These are phyloP conservation scores for Hololepta plana DNA, from an alignment of 2,888 invertebrate species.

Conservation along the genomic window DNA sequence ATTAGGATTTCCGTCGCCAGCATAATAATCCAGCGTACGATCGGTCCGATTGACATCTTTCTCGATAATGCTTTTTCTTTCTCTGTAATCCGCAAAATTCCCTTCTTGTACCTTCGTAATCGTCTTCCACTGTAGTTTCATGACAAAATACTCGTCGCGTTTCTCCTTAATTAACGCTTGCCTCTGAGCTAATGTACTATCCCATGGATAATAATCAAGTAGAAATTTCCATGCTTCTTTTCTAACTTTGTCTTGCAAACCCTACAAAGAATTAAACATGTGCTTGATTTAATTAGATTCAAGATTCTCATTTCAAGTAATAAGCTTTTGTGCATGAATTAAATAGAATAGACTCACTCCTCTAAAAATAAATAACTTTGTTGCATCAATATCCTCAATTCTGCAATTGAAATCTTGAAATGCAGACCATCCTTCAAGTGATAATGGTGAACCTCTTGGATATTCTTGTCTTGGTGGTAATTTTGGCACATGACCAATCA, in stretches of 20 bases:
- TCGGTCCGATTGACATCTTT: conserved; percentile 97
- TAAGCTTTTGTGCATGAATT: no score
- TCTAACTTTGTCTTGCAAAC: conserved; percentile 1
- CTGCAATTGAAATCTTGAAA: conserved; percentile 66
- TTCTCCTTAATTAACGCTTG: conserved; percentile 49
- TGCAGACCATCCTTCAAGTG: conserved; percentile 63
- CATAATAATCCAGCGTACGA: conserved; percentile 72
- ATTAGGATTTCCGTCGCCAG: conserved; percentile 88
- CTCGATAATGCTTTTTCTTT: conserved; percentile 85
- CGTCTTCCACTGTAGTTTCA: conserved; percentile 94
- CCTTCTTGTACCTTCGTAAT: conserved; percentile 76
- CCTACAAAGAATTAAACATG: no score
- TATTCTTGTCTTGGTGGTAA: conserved; percentile 51
- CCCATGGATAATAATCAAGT: conserved; percentile 75
- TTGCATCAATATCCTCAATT: conserved; percentile 55
- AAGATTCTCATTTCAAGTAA: no score
- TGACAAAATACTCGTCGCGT: conserved; percentile 74
- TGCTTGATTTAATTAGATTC: no score
- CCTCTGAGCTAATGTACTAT: conserved; percentile 54
- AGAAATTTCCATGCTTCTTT: conserved; percentile 95
- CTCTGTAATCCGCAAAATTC: conserved; percentile 60
- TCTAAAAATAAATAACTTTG: conserved; percentile 77
- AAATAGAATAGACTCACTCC: conserved; percentile 52
- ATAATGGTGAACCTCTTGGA: conserved; percentile 54
- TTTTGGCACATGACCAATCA: conserved; percentile 44